Percentiles rank a stretch among this genome's conserved stretches.
phyloP scores from a whole-genome alignment of 2,888 invertebrate species.

The Synergus itoensis region DNA sequence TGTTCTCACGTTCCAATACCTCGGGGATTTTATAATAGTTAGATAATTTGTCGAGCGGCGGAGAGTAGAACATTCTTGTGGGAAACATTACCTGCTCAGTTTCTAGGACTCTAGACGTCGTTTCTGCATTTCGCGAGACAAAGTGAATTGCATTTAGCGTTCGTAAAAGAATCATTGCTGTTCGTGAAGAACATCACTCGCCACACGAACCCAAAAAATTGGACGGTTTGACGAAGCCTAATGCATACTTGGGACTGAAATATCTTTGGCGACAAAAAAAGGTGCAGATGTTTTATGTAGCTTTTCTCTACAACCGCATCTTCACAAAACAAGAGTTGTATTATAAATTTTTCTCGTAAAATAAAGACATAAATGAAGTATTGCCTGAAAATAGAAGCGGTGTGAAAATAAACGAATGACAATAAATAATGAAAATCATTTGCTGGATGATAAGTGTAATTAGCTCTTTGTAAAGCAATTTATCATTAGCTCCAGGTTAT shows the following conservation, averaged over 20 bases:
- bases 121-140: constrained; percentile 23
- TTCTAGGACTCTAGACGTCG: neutral
- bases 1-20: neutral
- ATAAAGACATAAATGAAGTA: neutral
- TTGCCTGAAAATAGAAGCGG: neutral
- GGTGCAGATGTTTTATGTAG: constrained; percentile 45
- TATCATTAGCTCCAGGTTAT: neutral
- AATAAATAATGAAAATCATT: too few species aligned
- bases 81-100: neutral
- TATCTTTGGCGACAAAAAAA: constrained; percentile 49
- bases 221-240: constrained; percentile 47
- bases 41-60: neutral
- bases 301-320: neutral
- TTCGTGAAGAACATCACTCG: constrained; percentile 28
- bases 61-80: neutral
- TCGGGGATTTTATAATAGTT: neutral
- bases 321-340: neutral
- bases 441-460: neutral
- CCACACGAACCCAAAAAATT: constrained; percentile 50
- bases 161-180: constrained; percentile 22
- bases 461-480: neutral
- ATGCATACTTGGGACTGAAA: constrained; percentile 49
- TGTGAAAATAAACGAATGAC: neutral
- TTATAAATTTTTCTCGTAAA: neutral
- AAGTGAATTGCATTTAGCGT: constrained; percentile 23